A percentile compares a stretch with the other conserved stretches of the same genome.
phyloP scores from a whole-genome alignment of 2,888 invertebrate species.

The Pterostichus madidus region DNA sequence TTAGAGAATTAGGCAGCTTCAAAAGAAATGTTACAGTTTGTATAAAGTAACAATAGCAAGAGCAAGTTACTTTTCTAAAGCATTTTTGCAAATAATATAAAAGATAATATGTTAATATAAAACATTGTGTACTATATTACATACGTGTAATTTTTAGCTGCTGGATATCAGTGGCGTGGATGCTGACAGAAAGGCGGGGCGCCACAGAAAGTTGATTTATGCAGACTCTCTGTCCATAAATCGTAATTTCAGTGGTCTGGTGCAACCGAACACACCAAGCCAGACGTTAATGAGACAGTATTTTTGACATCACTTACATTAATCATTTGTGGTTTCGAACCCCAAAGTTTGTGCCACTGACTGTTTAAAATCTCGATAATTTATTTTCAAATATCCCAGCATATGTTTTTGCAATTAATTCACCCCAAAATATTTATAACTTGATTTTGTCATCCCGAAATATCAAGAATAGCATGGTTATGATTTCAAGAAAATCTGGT shows the following conservation, averaged over 20 bases:
- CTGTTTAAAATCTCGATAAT: constrained; percentile 26
- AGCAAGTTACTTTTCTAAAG: no score
- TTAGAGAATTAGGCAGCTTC: no score
- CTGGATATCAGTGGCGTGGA: no score
- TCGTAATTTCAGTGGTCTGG: constrained; percentile 29
- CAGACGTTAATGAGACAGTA: constrained; percentile 76
- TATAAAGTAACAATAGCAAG: no score
- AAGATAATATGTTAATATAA: no score
- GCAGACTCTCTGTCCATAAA: constrained; percentile 40
- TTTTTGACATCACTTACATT: constrained; percentile 74
- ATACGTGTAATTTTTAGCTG: no score
- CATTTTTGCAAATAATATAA: no score
- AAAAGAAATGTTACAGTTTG: no score
- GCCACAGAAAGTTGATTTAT: constrained; percentile 48
- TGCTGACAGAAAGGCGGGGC: constrained; percentile 3
- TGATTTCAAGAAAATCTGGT: no score
- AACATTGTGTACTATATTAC: no score
- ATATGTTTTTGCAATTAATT: constrained; percentile 6
- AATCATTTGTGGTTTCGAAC: constrained; percentile 70
- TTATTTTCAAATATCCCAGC: constrained; percentile 15
- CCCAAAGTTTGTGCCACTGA: neutral
- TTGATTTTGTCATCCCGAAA: neutral
- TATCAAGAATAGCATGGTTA: no score
- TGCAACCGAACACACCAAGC: constrained; percentile 65
- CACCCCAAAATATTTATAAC: neutral